A percentile compares a stretch with the other conserved stretches of the same genome.
Conservation (phyloP, 2,888 invertebrate species). For the Thalpophila matura region DNA sequence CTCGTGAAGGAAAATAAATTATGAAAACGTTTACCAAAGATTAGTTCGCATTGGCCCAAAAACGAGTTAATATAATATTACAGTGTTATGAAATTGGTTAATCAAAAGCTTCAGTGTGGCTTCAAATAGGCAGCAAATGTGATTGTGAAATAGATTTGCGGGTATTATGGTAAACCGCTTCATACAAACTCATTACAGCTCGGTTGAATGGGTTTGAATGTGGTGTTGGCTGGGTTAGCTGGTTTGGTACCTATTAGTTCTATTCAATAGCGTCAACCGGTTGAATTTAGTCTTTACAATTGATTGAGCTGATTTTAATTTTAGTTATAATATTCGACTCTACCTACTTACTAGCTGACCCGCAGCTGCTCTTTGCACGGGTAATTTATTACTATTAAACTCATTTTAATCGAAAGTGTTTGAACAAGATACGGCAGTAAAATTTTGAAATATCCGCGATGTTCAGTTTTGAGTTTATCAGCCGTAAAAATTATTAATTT, state of each 20-base stretch:
- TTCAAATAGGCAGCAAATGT: slow-evolving; percentile 15
- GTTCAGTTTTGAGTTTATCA: too few relatives aligned
- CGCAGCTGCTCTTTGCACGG: too few relatives aligned
- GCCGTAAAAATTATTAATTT: too few relatives aligned
- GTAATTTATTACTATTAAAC: too few relatives aligned
- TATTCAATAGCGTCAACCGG: neutral
- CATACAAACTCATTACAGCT: slow-evolving; percentile 33
- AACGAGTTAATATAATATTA: slow-evolving; percentile 14
- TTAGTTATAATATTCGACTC: neutral
- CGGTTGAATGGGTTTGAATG: slow-evolving; percentile 26
- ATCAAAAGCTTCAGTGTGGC: neutral
- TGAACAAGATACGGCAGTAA: too few relatives aligned
- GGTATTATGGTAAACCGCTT: slow-evolving; percentile 27
- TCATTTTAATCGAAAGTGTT: too few relatives aligned
- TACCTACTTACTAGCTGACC: too few relatives aligned
- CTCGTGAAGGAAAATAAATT: slow-evolving; percentile 29
- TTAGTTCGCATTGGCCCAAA: slow-evolving; percentile 18
- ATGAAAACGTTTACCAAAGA: slow-evolving; percentile 18
- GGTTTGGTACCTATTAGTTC: neutral
- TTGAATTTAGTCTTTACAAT: neutral
- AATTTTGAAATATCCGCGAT: too few relatives aligned
- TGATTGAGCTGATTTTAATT: neutral
- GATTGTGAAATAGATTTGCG: slow-evolving; percentile 20
- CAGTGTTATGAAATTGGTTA: slow-evolving; percentile 2
- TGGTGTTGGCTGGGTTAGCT: neutral